Evolutionary conservation across 2,888 invertebrate species (phyloP), one percentile per base, ranked within the genome.

Genomic region (Hemistola chrysoprasaria): DNA sequence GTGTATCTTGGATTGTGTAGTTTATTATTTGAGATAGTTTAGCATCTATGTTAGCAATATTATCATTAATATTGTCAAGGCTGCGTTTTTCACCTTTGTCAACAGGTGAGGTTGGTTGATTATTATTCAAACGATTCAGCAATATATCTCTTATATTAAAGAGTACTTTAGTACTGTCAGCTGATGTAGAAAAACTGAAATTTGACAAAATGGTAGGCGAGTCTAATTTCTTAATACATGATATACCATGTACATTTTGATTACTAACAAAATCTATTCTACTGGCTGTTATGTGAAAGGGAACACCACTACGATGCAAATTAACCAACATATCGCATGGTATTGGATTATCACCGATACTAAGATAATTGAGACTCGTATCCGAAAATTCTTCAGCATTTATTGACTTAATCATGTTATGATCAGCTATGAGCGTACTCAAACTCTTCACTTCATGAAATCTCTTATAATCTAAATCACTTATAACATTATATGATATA

Each of bases 301-400:
- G 16, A 16, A 16, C 16, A n/a, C 39, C 16, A 22, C 22, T 27
- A 38, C 61, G 64, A 25, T 62, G 58, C 0, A 78, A 56, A 36
- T 62, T 69, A 0, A 71, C 60, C 24, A 83, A 45, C 22, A 59
- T 29, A 25, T 67, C 63, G 43, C 83, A 83, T 0, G 80, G 56
- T 29, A 84, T 47, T n/a, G 75, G 80, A 59, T 84, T 84, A 11
- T 65, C 71, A 2, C 83, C 82, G 31, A 84, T 78, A 47, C 83
- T 84, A 5, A 84, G 58, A 22, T 42, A 60, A 6, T 39, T 36
- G 26, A 82, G 53, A 47, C 49, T 56, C 0, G 67, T 69, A 0
- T 67, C 61, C 4, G 32, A 10, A 50, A 82, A 77, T n/a, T 76
- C 70, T 21, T 67, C 61, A n/a, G 56, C 40, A 2, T 58, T 53